Evolutionary conservation across 1,140 invertebrate species (phyloP), one percentile per base, ranked within the genome.

Genomic region (Argopecten irradians): DNA sequence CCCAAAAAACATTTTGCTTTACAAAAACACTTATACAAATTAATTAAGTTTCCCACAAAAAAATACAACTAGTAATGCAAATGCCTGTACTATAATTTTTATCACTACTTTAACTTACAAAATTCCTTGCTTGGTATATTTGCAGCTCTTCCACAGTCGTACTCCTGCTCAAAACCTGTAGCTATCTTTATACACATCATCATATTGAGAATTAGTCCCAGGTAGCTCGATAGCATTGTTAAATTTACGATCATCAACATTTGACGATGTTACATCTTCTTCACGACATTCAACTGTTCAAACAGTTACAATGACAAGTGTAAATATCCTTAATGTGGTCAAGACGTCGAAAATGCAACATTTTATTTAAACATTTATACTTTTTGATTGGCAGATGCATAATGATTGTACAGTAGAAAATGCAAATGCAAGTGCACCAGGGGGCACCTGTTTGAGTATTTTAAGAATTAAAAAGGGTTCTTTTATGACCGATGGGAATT

Each of bases 351-450:
- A 14, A 5, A 34, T 39, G 22, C 1, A 84, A 13, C 36, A n/a
- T 22, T 39, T 36, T 22, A 84, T 39, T 34, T 22, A 28, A 36
- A 36, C 34, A 35, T 84, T 28, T 84, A 84, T 84, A n/a, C 34
- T 39, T 19, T 84, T 36, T 84, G 83, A 84, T 84, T 35, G 36
- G n/a, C 34, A 84, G 34, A 41, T 36, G 34, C 34, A 84, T 41
- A 28, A 7, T 41, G 83, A 84, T 41, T 35, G 16, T 41, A 41
- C 34, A 8, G 33, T 36, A 22, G 83, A 84, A 35, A 3, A 34
- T 84, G 83, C 34, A 35, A 84, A 32, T 84, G 83, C 34, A 71
- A 71, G 55, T 71, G 55, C 55, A 71, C 28, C 55, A 71, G 55
- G n/a, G 55, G 55, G 55, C 55, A 71, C 55, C 55, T 71, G 55